phyloP scores from a whole-genome alignment of 2,113 vertebrate species.

The Acanthochromis polyacanthus region DNA sequence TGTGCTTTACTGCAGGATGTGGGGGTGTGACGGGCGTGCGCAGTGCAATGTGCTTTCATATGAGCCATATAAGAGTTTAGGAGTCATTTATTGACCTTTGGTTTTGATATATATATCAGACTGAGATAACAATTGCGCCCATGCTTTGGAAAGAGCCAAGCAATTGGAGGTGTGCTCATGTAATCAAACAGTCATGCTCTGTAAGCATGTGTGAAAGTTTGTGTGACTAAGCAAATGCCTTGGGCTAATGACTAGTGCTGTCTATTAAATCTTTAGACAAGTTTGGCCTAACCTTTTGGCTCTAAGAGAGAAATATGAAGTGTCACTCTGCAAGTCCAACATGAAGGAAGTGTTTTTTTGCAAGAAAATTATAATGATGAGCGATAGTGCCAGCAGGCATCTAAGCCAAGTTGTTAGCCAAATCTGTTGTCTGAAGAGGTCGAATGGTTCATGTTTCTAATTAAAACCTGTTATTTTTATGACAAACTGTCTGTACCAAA shows the following conservation, averaged over 20 bases:
- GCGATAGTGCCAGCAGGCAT: background rate
- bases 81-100: slow-evolving; percentile 18
- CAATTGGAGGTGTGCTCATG: slow-evolving; percentile 3
- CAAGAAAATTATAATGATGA: slow-evolving; percentile 21
- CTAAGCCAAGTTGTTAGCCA: slow-evolving; percentile 15
- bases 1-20: slow-evolving; percentile 57
- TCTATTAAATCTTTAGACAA: slow-evolving; percentile 5
- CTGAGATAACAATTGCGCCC: background rate
- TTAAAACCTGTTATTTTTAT: slow-evolving; percentile 22
- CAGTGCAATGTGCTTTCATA: slow-evolving; percentile 38
- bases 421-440: slow-evolving; percentile 26
- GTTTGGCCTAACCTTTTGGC: background rate
- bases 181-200: background rate
- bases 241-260: slow-evolving; percentile 7
- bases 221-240: background rate
- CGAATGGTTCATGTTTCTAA: slow-evolving; percentile 27
- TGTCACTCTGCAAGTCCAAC: background rate
- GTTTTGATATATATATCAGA: slow-evolving; percentile 5
- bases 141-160: background rate
- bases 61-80: slow-evolving; percentile 14
- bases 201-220: background rate
- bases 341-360: slow-evolving; percentile 25
- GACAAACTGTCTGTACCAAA: background rate
- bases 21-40: slow-evolving; percentile 35
- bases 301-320: background rate